These are phyloP conservation scores for Talpa occidentalis DNA, from an alignment of 2,113 vertebrate species.

Conservation along the genomic window DNA sequence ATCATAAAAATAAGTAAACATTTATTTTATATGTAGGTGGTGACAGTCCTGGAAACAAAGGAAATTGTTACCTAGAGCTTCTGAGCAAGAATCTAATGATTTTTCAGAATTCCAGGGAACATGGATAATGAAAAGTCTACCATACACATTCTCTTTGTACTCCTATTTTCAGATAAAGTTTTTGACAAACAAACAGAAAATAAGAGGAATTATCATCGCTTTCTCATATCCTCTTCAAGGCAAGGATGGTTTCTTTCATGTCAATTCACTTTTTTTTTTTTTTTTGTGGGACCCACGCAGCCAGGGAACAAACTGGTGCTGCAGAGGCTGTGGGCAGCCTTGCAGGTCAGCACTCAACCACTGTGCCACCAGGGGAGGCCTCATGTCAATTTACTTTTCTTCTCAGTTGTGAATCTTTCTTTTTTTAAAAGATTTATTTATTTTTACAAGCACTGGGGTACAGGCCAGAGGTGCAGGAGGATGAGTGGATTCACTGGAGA, in stretches of 20 bases:
- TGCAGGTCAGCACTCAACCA: too few relatives aligned
- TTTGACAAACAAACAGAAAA: neutral
- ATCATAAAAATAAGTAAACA: neutral
- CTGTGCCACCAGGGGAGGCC: too few relatives aligned
- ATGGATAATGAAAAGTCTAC: neutral
- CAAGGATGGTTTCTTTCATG: neutral
- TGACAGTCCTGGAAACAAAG: neutral
- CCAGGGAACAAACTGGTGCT: too few relatives aligned
- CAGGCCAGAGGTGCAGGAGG: too few relatives aligned
- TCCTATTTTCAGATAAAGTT: neutral
- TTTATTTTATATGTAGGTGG: conserved; percentile 4
- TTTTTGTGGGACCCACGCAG: too few relatives aligned
- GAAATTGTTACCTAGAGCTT: neutral
- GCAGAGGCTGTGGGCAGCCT: too few relatives aligned
- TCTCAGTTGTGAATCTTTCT: too few relatives aligned
- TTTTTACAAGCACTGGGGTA: too few relatives aligned
- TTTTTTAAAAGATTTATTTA: too few relatives aligned
- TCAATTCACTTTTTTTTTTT: neutral
- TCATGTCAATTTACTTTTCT: too few relatives aligned
- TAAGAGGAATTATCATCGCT: neutral
- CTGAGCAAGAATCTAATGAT: neutral
- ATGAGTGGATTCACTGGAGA: too few relatives aligned
- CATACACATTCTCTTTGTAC: neutral
- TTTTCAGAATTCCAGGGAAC: neutral
- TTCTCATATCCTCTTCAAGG: neutral